Evolutionary conservation across 2,797 vertebrate species (phyloP), one percentile per base, ranked within the genome.

Genomic region (Diceros bicornis): DNA sequence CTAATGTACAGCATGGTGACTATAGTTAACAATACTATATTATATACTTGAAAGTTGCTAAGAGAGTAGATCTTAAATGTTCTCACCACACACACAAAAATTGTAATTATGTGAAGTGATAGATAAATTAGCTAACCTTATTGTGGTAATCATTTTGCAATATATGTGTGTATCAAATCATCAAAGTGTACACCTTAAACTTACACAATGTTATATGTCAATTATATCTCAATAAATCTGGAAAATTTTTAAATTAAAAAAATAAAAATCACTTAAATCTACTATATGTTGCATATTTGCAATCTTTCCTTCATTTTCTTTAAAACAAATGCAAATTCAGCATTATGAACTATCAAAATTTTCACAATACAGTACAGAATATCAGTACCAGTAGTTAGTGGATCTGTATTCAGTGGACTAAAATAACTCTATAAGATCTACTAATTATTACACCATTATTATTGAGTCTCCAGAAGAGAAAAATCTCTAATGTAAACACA

Each of bases 401-500:
- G 55, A 57, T 93, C 55, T 90, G n/a, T 50, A 86, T 87, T 64
- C 44, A 81, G 37, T 71, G 37, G 29, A 75, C 12, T 75, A 59
- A 68, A 89, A 37, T 62, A 94, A 71, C 21, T 77, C 29, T 79
- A 47, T 20, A 83, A 57, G 12, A 94, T 59, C 29, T 64, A 64
- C 12, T 47, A 82, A 9, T 77, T 13, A 61, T 66, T 50, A 85
- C 14, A 95, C 69, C 6, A 59, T 44, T 88, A 83, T 37, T 85
- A 55, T 20, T 92, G 18, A 79, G 32, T 5, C 13, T 47, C 17
- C 10, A 37, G 17, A 34, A 92, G 29, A 25, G 23, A 89, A 92
- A 69, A 37, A 7, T 59, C 29, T 83, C 13, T 81, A 72, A 93
- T 72, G n/a, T 55, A 93, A 96, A 82, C 37, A 96, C 20, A 68